These are phyloP conservation scores for Chalcosyrphus nemorum DNA, from an alignment of 2,888 invertebrate genomes.

Conservation along the genomic window DNA sequence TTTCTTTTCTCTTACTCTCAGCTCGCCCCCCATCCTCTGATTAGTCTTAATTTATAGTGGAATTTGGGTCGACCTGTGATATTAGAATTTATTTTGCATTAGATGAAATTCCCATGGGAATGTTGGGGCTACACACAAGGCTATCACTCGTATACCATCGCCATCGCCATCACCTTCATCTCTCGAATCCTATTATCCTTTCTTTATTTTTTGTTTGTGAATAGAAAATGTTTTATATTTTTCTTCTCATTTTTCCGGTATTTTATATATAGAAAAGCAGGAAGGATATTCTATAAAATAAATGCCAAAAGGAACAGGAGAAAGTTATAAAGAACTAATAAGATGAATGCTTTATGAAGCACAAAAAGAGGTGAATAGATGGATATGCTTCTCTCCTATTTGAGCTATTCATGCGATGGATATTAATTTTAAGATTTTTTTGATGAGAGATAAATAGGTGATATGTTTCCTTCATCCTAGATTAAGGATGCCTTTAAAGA, in stretches of 20 bases:
- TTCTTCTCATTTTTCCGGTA: neutral
- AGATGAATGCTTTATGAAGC: neutral
- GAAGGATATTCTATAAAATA: neutral
- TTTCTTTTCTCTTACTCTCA: neutral
- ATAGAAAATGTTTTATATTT: slow-evolving; percentile 23
- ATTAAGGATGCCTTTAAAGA: too few relatives aligned
- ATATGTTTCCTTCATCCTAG: too few relatives aligned
- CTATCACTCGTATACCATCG: neutral
- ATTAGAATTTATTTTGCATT: slow-evolving; percentile 33
- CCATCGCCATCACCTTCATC: neutral
- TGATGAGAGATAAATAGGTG: neutral
- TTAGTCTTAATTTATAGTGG: slow-evolving; percentile 13
- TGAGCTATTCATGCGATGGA: neutral
- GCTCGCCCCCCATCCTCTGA: neutral
- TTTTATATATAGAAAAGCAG: neutral
- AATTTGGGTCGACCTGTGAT: slow-evolving; percentile 31
- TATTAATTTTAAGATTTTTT: neutral
- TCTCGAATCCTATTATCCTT: slow-evolving; percentile 38
- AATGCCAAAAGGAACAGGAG: neutral
- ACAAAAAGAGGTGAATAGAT: neutral
- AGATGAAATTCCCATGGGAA: slow-evolving; percentile 26
- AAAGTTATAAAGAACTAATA: slow-evolving; percentile 3
- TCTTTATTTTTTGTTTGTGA: slow-evolving; percentile 1
- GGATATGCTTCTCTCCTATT: neutral
- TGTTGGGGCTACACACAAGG: neutral